Percentiles rank a stretch among this genome's conserved stretches.
These are phyloP conservation scores for Diachrysia chrysitis DNA, from an alignment of 2,888 invertebrate genomes.

Conservation along the genomic window DNA sequence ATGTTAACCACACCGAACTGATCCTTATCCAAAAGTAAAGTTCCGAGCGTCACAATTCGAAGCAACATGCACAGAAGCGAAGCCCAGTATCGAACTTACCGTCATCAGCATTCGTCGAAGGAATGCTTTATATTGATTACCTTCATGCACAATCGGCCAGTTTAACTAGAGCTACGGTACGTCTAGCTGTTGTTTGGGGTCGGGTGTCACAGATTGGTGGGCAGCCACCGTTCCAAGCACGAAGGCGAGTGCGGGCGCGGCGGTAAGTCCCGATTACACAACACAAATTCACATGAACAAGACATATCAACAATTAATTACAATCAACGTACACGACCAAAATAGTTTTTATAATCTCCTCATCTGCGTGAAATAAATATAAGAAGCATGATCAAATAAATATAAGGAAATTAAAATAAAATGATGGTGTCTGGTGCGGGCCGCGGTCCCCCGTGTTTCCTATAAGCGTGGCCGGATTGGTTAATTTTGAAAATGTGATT, in stretches of 20 bases:
- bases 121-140: slow-evolving; percentile 82
- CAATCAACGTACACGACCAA: slow-evolving; percentile 87
- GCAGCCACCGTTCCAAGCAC: slow-evolving; percentile 82
- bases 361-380: slow-evolving; percentile 77
- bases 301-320: slow-evolving; percentile 82
- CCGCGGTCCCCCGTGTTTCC: slow-evolving; percentile 70
- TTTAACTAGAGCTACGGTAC: slow-evolving; percentile 83
- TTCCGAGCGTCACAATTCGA: slow-evolving; percentile 50
- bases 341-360: slow-evolving; percentile 85
- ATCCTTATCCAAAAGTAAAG: slow-evolving; percentile 53
- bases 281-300: slow-evolving; percentile 89
- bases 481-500: slow-evolving; percentile 40
- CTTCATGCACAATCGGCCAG: slow-evolving; percentile 84
- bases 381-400: slow-evolving; percentile 81
- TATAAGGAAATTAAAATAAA: slow-evolving; percentile 69
- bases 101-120: slow-evolving; percentile 82
- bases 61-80: slow-evolving; percentile 71
- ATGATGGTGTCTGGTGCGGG: slow-evolving; percentile 76
- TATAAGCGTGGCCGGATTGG: slow-evolving; percentile 55
- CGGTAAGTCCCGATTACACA: slow-evolving; percentile 83
- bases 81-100: slow-evolving; percentile 83
- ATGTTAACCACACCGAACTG: slow-evolving; percentile 19
- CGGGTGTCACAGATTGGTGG: slow-evolving; percentile 82
- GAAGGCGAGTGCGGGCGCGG: slow-evolving; percentile 87
- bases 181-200: slow-evolving; percentile 79